phyloP scores from a whole-genome alignment of 2,113 vertebrate genomes.

The Phyllopteryx taeniolatus region DNA sequence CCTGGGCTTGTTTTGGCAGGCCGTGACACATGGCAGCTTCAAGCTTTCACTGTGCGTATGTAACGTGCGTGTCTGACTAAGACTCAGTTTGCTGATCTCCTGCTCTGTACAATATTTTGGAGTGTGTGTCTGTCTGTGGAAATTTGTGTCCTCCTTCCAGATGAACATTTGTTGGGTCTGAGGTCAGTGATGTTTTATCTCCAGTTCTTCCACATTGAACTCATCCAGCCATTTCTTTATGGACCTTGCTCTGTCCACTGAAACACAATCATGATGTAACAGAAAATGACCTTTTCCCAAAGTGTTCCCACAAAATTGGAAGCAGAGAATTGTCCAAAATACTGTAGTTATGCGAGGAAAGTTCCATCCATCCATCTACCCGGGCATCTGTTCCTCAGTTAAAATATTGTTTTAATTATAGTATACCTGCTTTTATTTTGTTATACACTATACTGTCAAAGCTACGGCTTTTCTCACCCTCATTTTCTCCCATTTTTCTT shows the following conservation, averaged over 20 bases:
- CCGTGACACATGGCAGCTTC: slow-evolving; percentile 40
- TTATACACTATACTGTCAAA: neutral
- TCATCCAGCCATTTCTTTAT: neutral
- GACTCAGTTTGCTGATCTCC: slow-evolving; percentile 43
- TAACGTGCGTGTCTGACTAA: slow-evolving; percentile 58
- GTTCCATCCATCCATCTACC: neutral
- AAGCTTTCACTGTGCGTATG: slow-evolving; percentile 52
- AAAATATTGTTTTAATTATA: neutral
- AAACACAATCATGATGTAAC: neutral
- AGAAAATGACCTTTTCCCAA: neutral
- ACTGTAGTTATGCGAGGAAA: neutral
- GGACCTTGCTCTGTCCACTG: neutral
- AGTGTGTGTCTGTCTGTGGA: neutral
- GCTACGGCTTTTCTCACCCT: neutral
- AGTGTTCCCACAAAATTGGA: neutral
- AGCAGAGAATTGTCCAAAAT: neutral
- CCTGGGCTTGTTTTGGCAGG: slow-evolving; percentile 50
- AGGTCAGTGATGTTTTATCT: neutral
- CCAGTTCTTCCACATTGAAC: neutral
- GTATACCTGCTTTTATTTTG: neutral
- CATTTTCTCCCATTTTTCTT: neutral
- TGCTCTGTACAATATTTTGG: slow-evolving; percentile 21
- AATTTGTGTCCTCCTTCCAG: neutral
- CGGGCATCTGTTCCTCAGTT: neutral
- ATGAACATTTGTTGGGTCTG: neutral